These are phyloP conservation scores for Mormyrus proboscirostris DNA, from an alignment of 2,797 vertebrate species.

Conservation along the genomic window DNA sequence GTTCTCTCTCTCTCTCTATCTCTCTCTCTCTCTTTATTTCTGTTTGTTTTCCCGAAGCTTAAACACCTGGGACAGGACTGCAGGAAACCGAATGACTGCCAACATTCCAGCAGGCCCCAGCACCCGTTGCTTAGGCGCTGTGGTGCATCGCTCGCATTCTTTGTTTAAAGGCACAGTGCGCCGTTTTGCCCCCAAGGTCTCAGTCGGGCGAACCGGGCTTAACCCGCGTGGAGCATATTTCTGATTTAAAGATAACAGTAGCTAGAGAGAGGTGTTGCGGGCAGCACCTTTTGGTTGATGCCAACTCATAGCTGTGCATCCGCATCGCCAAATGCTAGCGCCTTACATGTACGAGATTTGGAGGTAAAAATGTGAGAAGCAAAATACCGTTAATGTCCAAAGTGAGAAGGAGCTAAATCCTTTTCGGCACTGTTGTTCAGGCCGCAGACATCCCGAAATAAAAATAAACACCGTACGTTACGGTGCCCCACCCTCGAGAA, in stretches of 20 bases:
- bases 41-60: conserved; percentile 21
- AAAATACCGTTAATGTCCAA: neutral
- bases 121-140: neutral
- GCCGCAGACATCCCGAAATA: neutral
- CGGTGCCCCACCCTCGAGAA: neutral
- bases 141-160: neutral
- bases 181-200: neutral
- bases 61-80: conserved; percentile 54
- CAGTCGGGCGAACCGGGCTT: neutral
- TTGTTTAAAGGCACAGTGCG: conserved; percentile 24
- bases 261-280: too few relatives aligned
- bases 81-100: neutral
- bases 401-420: neutral
- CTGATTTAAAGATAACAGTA: neutral
- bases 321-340: neutral
- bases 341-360: neutral
- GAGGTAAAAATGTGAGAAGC: neutral
- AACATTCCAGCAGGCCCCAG: conserved; percentile 18
- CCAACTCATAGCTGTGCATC: neutral
- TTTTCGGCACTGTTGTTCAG: neutral
- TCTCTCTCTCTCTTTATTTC: neutral
- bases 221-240: neutral
- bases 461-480: neutral
- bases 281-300: neutral
- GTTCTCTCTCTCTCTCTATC: neutral